Conservation (phyloP, 2,113 vertebrate genomes). For the Malaclemys terrapin region DNA sequence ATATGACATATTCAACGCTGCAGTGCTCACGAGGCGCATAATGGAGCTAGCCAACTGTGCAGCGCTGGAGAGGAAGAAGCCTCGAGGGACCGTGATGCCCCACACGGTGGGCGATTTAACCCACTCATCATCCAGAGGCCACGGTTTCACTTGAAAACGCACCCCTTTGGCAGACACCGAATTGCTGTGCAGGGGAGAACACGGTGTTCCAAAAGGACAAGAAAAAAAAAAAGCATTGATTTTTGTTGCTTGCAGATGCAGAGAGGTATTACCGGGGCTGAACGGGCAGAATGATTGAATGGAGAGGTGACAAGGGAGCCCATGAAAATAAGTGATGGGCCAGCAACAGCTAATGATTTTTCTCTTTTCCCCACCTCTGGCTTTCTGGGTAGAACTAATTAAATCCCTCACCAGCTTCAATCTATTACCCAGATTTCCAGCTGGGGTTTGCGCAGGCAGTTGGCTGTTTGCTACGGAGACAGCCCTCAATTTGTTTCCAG, state of each 20-base stretch:
- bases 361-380: background rate
- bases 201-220: background rate
- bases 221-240: too few relatives aligned
- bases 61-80: too few relatives aligned
- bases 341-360: too few relatives aligned
- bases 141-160: background rate
- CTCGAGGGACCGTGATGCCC: background rate
- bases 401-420: background rate
- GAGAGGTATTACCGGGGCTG: background rate
- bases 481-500: background rate
- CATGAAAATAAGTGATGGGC: background rate
- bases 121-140: accelerated
- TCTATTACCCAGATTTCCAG: background rate
- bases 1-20: background rate
- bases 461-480: background rate
- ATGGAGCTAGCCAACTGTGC: background rate
- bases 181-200: background rate
- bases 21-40: background rate
- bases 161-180: background rate
- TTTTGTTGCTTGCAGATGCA: background rate
- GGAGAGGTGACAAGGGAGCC: background rate
- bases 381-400: background rate
- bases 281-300: background rate
- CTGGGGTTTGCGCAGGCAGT: too few relatives aligned
- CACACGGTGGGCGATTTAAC: background rate